Evolutionary conservation across 2,797 vertebrate genomes (phyloP).

Genomic region (Channallabes apus): DNA sequence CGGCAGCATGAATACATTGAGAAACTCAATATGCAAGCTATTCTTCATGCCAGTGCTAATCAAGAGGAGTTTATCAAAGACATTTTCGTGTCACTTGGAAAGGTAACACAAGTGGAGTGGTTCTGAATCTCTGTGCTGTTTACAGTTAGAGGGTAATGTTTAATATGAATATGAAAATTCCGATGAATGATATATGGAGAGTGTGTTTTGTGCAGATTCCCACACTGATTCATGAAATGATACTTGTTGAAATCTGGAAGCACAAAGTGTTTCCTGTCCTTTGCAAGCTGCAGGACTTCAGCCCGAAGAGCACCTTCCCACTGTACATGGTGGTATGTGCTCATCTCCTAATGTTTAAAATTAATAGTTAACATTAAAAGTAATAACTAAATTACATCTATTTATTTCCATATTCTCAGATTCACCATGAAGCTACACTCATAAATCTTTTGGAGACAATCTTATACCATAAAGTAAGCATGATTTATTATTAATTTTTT

Average conservation of each 20-base stretch:
- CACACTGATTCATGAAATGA: slow-evolving; percentile 84
- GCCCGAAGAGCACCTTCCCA: slow-evolving; percentile 85
- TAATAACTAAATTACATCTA: not conserved
- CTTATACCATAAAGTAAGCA: slow-evolving; percentile 88
- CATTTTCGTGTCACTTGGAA: slow-evolving; percentile 80
- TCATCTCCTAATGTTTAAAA: not conserved
- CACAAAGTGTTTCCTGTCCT: slow-evolving; percentile 88
- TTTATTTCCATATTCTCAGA: slow-evolving; percentile 66
- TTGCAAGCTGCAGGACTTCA: slow-evolving; percentile 88
- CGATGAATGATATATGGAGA: not conserved
- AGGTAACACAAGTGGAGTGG: slow-evolving; percentile 72
- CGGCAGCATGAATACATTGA: slow-evolving; percentile 87
- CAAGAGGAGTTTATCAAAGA: slow-evolving; percentile 88
- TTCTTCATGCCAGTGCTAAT: slow-evolving; percentile 79
- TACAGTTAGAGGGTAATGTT: not conserved
- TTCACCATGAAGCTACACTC: slow-evolving; percentile 91
- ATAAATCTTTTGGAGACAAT: slow-evolving; percentile 93
- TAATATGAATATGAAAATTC: not conserved
- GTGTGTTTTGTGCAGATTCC: slow-evolving; percentile 74
- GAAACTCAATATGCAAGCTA: slow-evolving; percentile 95
- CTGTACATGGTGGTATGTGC: slow-evolving; percentile 92
- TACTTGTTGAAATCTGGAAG: slow-evolving; percentile 91
- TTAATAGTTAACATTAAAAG: not conserved
- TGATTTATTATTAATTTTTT: not conserved
- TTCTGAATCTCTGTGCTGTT: not conserved